phyloP scores from a whole-genome alignment of 2,888 invertebrate species.

The Erebia ligea region DNA sequence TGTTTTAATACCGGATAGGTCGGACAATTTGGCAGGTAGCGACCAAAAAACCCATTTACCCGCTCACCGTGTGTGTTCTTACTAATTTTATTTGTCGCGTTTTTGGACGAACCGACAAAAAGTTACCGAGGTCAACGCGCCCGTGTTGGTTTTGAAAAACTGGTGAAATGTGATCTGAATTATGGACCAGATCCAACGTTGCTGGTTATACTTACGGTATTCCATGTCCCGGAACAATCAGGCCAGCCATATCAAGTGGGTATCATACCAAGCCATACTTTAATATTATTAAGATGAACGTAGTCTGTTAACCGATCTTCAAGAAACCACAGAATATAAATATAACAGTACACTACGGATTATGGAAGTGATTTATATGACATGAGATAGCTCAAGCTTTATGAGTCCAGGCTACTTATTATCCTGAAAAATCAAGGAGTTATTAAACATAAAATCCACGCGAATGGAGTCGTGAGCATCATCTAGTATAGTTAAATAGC shows the following conservation, averaged over 20 bases:
- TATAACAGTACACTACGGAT: too few species aligned
- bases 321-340: too few species aligned
- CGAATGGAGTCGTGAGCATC: too few species aligned
- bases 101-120: conserved; percentile 46
- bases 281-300: not conserved
- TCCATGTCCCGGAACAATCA: not conserved
- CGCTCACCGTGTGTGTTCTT: conserved; percentile 67
- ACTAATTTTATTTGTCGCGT: conserved; percentile 69
- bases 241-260: not conserved
- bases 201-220: not conserved
- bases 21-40: conserved; percentile 64
- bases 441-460: too few species aligned
- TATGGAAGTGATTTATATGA: too few species aligned
- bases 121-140: conserved; percentile 38
- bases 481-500: too few species aligned
- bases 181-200: not conserved
- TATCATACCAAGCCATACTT: not conserved
- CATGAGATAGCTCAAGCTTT: too few species aligned
- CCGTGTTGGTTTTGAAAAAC: conserved; percentile 39
- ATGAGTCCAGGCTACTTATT: too few species aligned
- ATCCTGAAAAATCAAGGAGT: too few species aligned
- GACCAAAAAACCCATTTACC: conserved; percentile 67
- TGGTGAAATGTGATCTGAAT: conserved; percentile 36
- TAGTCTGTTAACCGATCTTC: not conserved
- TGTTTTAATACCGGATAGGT: conserved; percentile 70